A percentile compares a stretch with the other conserved stretches of the same genome.
phyloP scores from a whole-genome alignment of 2,888 invertebrate species.

The Cacoxenus indagator region DNA sequence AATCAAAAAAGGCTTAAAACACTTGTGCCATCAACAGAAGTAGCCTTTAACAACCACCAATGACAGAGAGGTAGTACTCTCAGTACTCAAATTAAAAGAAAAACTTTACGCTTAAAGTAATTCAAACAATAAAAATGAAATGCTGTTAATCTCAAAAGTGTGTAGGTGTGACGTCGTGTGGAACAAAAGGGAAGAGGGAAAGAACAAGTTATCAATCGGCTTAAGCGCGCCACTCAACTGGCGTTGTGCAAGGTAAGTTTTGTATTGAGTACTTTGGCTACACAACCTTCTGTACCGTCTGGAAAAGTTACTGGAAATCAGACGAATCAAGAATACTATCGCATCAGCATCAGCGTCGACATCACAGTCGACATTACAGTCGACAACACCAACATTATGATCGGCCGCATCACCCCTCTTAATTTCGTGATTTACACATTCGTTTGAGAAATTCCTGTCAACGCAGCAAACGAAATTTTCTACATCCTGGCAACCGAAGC shows the following conservation, averaged over 20 bases:
- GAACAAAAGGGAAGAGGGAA: neutral
- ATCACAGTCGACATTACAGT: neutral
- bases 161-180: conserved; percentile 16
- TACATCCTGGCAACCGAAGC: conserved; percentile 15
- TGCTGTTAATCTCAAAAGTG: conserved; percentile 17
- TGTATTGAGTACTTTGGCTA: neutral
- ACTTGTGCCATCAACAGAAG: conserved; percentile 1
- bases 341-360: neutral
- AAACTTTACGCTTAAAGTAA: neutral
- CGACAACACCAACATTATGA: neutral
- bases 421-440: conserved; percentile 37
- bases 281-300: neutral
- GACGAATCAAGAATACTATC: conserved; percentile 1
- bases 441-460: conserved; percentile 49
- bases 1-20: conserved; percentile 18
- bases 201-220: neutral
- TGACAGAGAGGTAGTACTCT: neutral
- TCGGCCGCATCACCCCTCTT: conserved; percentile 60
- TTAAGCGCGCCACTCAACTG: neutral
- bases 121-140: neutral
- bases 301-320: conserved; percentile 14
- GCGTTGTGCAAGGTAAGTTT: conserved; percentile 14
- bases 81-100: neutral
- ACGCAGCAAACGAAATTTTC: conserved; percentile 16
- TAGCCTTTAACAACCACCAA: neutral